Base-by-base conservation (phyloP, 2,888 invertebrate genomes). In the Patella ulyssiponensis region DNA sequence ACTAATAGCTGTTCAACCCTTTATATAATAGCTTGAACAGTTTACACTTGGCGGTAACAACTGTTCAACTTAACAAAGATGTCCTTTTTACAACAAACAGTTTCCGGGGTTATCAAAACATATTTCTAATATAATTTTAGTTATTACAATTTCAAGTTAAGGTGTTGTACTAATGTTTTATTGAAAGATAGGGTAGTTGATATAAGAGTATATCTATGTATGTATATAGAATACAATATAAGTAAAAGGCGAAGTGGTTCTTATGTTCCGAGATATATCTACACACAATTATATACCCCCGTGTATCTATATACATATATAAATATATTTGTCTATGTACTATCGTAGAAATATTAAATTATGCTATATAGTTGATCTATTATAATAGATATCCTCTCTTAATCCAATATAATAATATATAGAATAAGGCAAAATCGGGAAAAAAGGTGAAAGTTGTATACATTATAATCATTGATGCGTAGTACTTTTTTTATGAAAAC, bases 161-260 rank as follows among this genome's bases (percentile, higher is more conserved):
- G 20, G 23, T 64, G 64, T 64, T 23, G 20, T 23, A 64, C 64
- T 64, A 20, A 64, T 64, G 23, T 64, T 64, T 23, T 20, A 23
- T 64, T 64, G 44, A 44, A 44, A 44, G 44, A 44, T 44, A 44
- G 44, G 44, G 44, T 44, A 44, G 44, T 44, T 44, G 53, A 72
- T 73, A 53, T 53, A 73, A 14, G 73, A 54, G 72, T 33, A 52
- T 72, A 44, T 33, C 20, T 44, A 14, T 33, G 15, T 64, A 33
- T 74, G 53, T 74, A 23, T 23, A 33, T 64, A 27, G 23, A 74
- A n/a, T 33, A 33, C 27, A 64, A 56, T 74, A 58, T 33, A 58
- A 44, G 33, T 74, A 58, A 51, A 54, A 75, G 69, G 20, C 17
- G 70, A 20, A 20, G 69, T 27, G 20, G 51, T 17, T 23, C 17